phyloP scores from a whole-genome alignment of 2,797 vertebrate genomes.

The Crocodylus rhombifer region DNA sequence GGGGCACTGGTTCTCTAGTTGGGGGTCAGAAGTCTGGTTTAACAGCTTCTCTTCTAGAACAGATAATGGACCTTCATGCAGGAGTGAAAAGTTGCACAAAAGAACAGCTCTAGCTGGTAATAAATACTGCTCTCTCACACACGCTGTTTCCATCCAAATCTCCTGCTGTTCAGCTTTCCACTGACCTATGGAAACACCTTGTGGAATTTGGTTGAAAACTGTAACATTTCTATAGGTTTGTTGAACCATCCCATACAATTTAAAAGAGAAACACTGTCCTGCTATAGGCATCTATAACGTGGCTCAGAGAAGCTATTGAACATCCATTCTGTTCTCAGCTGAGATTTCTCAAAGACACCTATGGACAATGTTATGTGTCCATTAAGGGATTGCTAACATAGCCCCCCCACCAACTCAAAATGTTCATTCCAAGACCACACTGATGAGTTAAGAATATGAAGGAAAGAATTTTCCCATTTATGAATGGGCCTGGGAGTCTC shows the following conservation, averaged over 20 bases:
- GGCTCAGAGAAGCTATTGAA: background rate
- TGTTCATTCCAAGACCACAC: background rate
- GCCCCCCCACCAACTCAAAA: background rate
- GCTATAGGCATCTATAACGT: background rate
- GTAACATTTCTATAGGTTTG: constrained; percentile 23
- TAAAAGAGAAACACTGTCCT: background rate
- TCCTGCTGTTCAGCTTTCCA: constrained; percentile 1
- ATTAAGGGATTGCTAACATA: constrained; percentile 7
- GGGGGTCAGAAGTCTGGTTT: background rate
- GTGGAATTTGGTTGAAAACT: constrained; percentile 27
- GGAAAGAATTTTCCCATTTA: background rate
- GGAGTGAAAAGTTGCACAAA: background rate
- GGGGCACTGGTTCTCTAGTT: background rate
- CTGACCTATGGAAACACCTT: constrained; percentile 19
- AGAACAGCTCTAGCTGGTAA: background rate
- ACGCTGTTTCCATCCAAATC: background rate
- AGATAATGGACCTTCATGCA: background rate
- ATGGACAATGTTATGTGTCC: background rate
- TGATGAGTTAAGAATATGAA: background rate
- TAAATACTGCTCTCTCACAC: constrained; percentile 2
- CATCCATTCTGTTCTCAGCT: background rate
- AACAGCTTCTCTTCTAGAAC: background rate
- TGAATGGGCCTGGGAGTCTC: background rate
- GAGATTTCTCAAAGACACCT: background rate
- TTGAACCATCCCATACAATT: constrained; percentile 28